A percentile compares a stretch with the other conserved stretches of the same genome.
phyloP scores from a whole-genome alignment of 2,797 vertebrate genomes.

The Dendrocincla tyrannina region DNA sequence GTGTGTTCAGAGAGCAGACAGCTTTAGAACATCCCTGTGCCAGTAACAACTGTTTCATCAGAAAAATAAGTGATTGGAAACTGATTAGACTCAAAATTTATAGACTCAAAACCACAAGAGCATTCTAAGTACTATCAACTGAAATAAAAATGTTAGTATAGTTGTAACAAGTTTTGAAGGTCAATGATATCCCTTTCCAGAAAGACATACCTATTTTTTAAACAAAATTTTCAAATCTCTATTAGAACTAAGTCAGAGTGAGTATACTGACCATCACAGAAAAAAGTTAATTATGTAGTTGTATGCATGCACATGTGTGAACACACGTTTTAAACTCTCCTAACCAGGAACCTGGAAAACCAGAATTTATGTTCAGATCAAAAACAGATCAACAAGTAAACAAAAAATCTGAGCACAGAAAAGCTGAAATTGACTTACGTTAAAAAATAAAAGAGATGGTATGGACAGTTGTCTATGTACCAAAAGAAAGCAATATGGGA shows the following conservation, averaged over 20 bases:
- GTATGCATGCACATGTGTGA: fast-evolving
- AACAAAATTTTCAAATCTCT: not conserved
- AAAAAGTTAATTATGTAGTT: not conserved
- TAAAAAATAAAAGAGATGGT: not conserved
- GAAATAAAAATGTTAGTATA: not conserved
- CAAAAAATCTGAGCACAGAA: conserved; percentile 14
- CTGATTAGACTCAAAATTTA: not conserved
- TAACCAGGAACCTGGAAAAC: not conserved
- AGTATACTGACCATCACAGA: not conserved
- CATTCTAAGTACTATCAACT: not conserved
- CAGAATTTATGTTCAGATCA: not conserved
- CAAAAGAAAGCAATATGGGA: not conserved
- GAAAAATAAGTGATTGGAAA: not conserved
- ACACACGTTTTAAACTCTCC: fast-evolving
- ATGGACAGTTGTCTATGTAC: not conserved
- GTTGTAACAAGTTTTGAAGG: not conserved
- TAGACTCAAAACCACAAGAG: not conserved
- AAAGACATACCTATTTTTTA: not conserved
- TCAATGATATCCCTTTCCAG: not conserved
- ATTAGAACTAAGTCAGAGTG: not conserved
- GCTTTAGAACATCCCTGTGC: not conserved
- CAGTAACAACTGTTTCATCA: not conserved
- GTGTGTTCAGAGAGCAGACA: not conserved
- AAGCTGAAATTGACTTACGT: not conserved
- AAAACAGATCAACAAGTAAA: conserved; percentile 9